Conservation (phyloP, 64 coral and sea anemone species). For the Anthopleura sola region DNA sequence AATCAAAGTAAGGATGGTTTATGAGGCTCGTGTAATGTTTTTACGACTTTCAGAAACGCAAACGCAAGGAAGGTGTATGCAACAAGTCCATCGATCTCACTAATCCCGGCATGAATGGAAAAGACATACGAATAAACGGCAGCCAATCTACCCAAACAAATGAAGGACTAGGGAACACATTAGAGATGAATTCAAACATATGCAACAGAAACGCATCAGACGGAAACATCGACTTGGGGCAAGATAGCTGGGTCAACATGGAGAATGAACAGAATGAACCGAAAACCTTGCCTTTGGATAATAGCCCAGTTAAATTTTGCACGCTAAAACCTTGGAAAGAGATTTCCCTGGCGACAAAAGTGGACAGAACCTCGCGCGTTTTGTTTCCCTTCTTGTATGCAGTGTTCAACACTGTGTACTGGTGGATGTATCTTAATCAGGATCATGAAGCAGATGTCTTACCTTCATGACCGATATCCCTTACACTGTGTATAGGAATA, state of each 20-base stretch:
- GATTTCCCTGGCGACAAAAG: constrained; percentile 16
- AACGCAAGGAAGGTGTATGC: not conserved
- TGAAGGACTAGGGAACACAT: not conserved
- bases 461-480: not conserved
- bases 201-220: not conserved
- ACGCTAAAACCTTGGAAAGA: not conserved
- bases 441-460: not conserved
- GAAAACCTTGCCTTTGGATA: not conserved
- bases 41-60: not conserved
- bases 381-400: constrained; percentile 37
- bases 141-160: not conserved
- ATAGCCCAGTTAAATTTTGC: not conserved
- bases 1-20: too few relatives aligned
- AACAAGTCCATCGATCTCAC: not conserved
- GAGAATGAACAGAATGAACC: not conserved
- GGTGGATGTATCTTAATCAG: not conserved
- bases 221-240: too few relatives aligned
- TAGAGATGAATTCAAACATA: not conserved
- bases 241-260: not conserved
- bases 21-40: not conserved
- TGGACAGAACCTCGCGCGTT: constrained; percentile 33
- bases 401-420: constrained; percentile 24
- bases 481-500: too few relatives aligned
- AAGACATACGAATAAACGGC: not conserved
- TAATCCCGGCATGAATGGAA: not conserved